Evolutionary conservation across 2,113 vertebrate species (phyloP).

Genomic region (Catagonus wagneri): DNA sequence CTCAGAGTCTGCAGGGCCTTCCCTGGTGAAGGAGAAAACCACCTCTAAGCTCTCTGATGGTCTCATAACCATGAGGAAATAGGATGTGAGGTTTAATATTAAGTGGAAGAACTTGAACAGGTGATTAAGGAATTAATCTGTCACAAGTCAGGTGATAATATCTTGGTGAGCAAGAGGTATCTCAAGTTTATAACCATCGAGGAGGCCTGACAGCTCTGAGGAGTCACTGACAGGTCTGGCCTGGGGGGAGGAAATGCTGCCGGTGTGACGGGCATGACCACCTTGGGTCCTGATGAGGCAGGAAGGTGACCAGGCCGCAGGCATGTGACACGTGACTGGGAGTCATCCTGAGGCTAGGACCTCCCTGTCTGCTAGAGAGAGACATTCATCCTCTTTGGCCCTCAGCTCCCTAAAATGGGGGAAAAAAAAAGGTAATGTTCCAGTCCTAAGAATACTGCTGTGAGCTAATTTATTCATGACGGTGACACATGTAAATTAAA

Average conservation of each 20-base stretch:
- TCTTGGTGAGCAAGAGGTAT: not conserved
- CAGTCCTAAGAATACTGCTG: constrained; percentile 12
- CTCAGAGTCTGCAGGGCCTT: not conserved
- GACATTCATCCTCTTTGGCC: not conserved
- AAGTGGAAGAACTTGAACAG: not conserved
- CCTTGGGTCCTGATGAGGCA: not conserved
- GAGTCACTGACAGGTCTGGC: not conserved
- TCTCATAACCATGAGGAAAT: not conserved
- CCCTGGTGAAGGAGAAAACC: not conserved
- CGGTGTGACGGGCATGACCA: rapidly evolving
- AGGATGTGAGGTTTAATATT: not conserved
- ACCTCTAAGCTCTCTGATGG: not conserved
- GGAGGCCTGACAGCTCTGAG: not conserved
- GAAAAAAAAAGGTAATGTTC: not conserved
- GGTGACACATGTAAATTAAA: not conserved
- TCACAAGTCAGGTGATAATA: not conserved
- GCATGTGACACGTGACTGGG: not conserved
- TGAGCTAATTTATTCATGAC: constrained; percentile 16
- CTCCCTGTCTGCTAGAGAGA: not conserved
- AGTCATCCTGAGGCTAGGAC: not conserved
- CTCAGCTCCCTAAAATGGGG: not conserved
- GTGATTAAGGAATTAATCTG: constrained; percentile 38
- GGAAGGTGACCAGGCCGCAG: not conserved
- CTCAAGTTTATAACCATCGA: not conserved
- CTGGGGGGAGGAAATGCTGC: not conserved